Evolutionary conservation across 2,888 invertebrate genomes (phyloP).

Genomic region (Athetis lepigone): DNA sequence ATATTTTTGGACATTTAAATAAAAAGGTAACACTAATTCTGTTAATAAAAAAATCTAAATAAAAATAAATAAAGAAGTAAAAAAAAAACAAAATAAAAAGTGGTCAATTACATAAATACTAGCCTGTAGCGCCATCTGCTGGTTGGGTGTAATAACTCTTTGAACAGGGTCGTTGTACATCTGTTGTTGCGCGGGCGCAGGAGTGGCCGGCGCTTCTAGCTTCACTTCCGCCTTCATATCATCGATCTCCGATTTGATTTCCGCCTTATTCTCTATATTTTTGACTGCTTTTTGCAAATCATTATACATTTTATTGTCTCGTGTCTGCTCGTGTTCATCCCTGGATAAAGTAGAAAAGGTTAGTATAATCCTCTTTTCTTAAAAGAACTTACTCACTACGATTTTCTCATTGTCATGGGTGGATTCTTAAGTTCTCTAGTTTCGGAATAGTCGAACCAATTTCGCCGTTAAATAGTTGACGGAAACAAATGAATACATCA

Average conservation of each 20-base stretch:
- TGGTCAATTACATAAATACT: conserved; percentile 40
- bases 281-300: conserved; percentile 84
- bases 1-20: no score
- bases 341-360: conserved; percentile 60
- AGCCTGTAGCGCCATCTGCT: conserved; percentile 84
- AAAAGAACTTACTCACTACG: no score
- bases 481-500: not conserved
- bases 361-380: no score
- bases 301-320: conserved; percentile 81
- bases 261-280: conserved; percentile 79
- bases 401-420: no score
- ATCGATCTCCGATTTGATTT: conserved; percentile 75
- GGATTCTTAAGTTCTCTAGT: not conserved
- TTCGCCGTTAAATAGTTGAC: not conserved
- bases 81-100: conserved; percentile 13
- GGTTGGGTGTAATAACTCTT: conserved; percentile 79
- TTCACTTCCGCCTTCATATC: conserved; percentile 80
- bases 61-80: conserved; percentile 4
- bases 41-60: not conserved
- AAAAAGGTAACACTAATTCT: no score
- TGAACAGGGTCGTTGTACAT: conserved; percentile 80
- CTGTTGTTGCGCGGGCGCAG: conserved; percentile 65
- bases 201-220: conserved; percentile 67
- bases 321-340: conserved; percentile 78
- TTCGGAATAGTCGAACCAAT: no score